Evolutionary conservation across 2,113 vertebrate species (phyloP).

Genomic region (Micronisus gabar): DNA sequence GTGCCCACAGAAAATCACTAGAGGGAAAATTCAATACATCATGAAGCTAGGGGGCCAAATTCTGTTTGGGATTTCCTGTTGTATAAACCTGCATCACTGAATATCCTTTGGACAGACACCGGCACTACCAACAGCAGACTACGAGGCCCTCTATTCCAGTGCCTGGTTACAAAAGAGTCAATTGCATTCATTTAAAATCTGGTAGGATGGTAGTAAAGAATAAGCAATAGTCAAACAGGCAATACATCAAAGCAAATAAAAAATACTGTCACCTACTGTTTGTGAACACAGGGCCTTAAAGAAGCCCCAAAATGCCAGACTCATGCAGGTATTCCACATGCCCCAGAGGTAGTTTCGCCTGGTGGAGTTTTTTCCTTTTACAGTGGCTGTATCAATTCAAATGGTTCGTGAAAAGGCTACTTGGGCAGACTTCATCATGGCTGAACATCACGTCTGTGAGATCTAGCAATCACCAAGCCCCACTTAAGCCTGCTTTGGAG

Average conservation of each 20-base stretch:
- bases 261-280: not conserved
- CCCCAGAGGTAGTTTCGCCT: not conserved
- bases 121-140: not conserved
- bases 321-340: not conserved
- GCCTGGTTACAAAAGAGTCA: not conserved
- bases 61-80: not conserved
- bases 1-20: not conserved
- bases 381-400: not conserved
- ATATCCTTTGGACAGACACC: not conserved
- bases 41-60: not conserved
- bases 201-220: not conserved
- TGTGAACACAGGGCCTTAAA: not conserved
- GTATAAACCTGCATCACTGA: not conserved
- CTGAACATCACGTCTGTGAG: not conserved
- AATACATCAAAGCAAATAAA: not conserved
- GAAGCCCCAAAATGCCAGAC: not conserved
- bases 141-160: not conserved
- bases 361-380: not conserved
- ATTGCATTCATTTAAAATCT: not conserved
- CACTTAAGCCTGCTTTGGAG: not conserved
- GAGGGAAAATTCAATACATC: not conserved
- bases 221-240: not conserved
- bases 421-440: not conserved
- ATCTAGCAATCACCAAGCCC: not conserved
- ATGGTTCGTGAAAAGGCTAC: not conserved